These are phyloP conservation scores for Trialeurodes vaporariorum DNA, from an alignment of 1,140 invertebrate genomes.

Conservation along the genomic window DNA sequence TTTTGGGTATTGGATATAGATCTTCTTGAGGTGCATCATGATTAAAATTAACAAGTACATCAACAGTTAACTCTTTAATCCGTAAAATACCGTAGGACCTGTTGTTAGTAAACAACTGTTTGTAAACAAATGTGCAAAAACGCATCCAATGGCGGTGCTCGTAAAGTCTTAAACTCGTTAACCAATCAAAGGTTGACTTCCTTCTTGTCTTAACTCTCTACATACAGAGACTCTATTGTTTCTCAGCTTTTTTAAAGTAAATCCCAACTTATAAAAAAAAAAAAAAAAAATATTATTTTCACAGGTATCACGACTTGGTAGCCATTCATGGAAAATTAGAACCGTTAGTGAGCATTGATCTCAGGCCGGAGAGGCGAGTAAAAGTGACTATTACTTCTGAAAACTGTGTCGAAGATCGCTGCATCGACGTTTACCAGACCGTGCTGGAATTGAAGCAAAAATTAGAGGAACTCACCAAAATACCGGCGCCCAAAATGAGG, in stretches of 20 bases:
- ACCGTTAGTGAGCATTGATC: slow-evolving; percentile 71
- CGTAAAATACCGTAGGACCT: too few relatives aligned
- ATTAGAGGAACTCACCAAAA: slow-evolving; percentile 62
- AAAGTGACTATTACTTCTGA: slow-evolving; percentile 71
- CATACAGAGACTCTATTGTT: background rate
- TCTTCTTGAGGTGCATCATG: too few relatives aligned
- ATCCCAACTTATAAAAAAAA: background rate
- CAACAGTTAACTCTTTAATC: too few relatives aligned
- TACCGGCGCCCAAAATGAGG: slow-evolving; percentile 68
- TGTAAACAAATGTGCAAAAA: too few relatives aligned
- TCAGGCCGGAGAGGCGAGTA: slow-evolving; percentile 72
- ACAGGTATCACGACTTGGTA: slow-evolving; percentile 67
- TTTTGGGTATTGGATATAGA: too few relatives aligned
- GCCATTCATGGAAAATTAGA: slow-evolving; percentile 73
- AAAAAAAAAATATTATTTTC: slow-evolving; percentile 27
- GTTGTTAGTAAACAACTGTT: too few relatives aligned
- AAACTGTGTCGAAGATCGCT: slow-evolving; percentile 41
- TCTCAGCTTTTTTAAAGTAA: background rate
- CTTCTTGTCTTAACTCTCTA: too few relatives aligned
- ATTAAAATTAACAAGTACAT: too few relatives aligned
- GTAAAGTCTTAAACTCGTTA: too few relatives aligned
- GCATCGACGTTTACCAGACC: slow-evolving; percentile 36
- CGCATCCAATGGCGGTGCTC: too few relatives aligned
- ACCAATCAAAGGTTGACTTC: too few relatives aligned
- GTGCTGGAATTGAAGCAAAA: slow-evolving; percentile 61